Conservation (phyloP, 2,797 vertebrate genomes). For the Eptatretus atami region DNA sequence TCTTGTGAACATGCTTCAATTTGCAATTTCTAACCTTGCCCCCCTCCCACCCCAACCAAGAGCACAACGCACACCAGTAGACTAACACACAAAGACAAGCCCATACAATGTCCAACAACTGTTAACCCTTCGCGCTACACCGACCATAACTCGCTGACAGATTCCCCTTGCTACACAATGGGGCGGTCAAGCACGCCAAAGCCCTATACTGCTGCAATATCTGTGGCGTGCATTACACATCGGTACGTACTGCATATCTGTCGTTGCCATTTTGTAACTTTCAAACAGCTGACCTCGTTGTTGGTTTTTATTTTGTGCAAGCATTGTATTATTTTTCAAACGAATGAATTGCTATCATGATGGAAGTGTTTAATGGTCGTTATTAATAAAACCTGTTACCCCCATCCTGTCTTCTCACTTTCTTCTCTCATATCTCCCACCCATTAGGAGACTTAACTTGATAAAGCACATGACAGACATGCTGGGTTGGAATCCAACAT, state of each 20-base stretch:
- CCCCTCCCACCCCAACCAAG: background rate
- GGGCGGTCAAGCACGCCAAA: constrained; percentile 88
- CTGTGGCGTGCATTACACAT: constrained; percentile 83
- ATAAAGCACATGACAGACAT: constrained; percentile 98
- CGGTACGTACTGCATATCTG: constrained; percentile 23
- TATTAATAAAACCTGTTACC: background rate
- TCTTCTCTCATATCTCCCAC: background rate
- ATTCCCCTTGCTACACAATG: constrained; percentile 70
- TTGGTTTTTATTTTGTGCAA: too few species aligned
- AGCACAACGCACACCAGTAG: constrained; percentile 52
- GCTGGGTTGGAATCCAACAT: constrained; percentile 60
- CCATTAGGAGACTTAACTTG: constrained; percentile 63
- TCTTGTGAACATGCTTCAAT: background rate
- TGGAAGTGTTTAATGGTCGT: too few species aligned
- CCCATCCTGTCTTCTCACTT: background rate
- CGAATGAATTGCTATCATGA: too few species aligned
- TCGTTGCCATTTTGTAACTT: background rate
- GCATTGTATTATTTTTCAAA: too few species aligned
- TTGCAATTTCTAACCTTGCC: background rate
- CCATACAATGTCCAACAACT: constrained; percentile 95
- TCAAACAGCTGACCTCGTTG: too few species aligned
- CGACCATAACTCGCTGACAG: constrained; percentile 73
- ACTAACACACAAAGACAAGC: constrained; percentile 96
- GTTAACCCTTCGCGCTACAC: constrained; percentile 82
- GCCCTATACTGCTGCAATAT: constrained; percentile 94